phyloP scores from a whole-genome alignment of 2,888 invertebrate species.

The Acanthosepion lycidas region DNA sequence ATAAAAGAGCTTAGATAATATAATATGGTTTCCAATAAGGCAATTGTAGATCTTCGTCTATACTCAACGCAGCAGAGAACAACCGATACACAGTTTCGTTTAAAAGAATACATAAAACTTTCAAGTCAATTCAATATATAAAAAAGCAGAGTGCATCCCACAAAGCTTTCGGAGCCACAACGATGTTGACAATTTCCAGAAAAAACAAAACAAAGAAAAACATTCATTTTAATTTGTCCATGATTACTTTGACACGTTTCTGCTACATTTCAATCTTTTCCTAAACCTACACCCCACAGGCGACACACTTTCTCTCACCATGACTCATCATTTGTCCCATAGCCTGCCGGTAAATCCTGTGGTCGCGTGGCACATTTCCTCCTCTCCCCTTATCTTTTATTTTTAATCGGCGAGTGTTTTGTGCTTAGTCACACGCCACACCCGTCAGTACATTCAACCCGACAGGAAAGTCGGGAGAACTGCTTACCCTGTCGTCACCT shows the following conservation, averaged over 20 bases:
- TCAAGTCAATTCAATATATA: no score
- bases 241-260: neutral
- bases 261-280: neutral
- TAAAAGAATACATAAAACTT: no score
- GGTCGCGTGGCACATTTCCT: neutral
- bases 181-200: no score
- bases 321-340: neutral
- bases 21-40: no score
- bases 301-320: neutral
- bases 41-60: no score
- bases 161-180: no score
- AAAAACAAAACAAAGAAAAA: no score
- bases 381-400: neutral
- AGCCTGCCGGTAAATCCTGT: neutral
- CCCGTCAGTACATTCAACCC: neutral
- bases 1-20: no score
- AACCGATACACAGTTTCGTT: no score
- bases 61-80: no score
- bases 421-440: neutral
- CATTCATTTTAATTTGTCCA: no score
- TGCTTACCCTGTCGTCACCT: neutral
- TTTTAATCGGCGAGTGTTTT: neutral
- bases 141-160: no score
- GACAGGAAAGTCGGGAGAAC: neutral
- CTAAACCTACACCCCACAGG: neutral